Conservation (phyloP, 2,797 vertebrate species). For the Eulemur coronatus region DNA sequence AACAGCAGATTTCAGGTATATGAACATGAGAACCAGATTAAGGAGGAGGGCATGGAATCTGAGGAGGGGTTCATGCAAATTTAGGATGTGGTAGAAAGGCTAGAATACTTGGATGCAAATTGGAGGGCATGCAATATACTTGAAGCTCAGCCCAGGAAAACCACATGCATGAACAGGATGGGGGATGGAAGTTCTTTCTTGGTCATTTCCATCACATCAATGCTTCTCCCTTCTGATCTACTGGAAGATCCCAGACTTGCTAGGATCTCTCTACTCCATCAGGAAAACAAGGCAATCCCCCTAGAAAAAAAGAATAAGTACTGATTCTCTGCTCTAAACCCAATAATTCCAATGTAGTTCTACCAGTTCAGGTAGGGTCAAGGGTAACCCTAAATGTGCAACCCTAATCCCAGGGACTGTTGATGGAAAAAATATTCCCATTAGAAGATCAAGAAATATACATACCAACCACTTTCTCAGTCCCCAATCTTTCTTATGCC, state of each 20-base stretch:
- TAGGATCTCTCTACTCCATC: conserved; percentile 32
- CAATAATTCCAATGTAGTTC: conserved; percentile 24
- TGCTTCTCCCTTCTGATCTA: conserved; percentile 56
- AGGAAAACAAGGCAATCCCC: conserved; percentile 50
- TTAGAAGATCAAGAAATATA: conserved; percentile 49
- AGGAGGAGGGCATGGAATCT: conserved; percentile 70
- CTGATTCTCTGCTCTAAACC: conserved; percentile 15
- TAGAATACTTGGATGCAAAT: conserved; percentile 65
- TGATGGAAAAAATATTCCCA: neutral
- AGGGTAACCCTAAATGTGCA: conserved; percentile 30
- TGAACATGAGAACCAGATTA: conserved; percentile 71
- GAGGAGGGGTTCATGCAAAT: conserved; percentile 70
- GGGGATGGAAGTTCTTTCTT: conserved; percentile 74
- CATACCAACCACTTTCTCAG: conserved; percentile 23
- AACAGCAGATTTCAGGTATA: conserved; percentile 67
- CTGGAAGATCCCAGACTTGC: conserved; percentile 34
- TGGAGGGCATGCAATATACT: conserved; percentile 70
- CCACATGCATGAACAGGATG: conserved; percentile 70
- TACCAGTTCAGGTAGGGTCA: neutral
- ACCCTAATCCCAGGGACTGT: neutral
- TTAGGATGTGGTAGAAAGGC: conserved; percentile 42
- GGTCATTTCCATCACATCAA: conserved; percentile 72
- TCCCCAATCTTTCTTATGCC: neutral
- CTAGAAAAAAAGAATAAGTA: conserved; percentile 47
- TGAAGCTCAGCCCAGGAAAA: conserved; percentile 75